These are phyloP conservation scores for Champsocephalus esox DNA, from an alignment of 2,797 vertebrate genomes.

Conservation along the genomic window DNA sequence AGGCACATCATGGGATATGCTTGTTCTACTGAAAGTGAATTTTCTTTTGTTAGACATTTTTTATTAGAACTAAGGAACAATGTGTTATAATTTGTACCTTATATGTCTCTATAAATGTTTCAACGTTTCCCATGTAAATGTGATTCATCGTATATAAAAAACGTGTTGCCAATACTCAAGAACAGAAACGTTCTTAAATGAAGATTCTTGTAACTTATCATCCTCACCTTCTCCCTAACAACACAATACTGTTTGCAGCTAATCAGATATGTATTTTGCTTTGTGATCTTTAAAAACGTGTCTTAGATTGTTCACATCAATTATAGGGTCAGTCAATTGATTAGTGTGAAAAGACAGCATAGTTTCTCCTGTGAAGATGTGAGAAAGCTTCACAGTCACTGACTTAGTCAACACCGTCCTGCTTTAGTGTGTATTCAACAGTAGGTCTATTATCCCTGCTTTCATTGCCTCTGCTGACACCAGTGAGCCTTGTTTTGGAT, in stretches of 20 bases:
- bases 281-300: background rate
- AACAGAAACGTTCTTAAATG: background rate
- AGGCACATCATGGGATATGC: background rate
- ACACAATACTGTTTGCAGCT: background rate
- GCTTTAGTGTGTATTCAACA: background rate
- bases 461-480: conserved; percentile 7
- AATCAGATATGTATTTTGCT: background rate
- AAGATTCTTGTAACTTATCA: background rate
- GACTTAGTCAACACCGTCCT: background rate
- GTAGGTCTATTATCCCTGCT: background rate
- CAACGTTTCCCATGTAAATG: no score
- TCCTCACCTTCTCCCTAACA: background rate
- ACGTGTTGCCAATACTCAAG: background rate
- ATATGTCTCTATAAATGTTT: background rate
- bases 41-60: background rate
- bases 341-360: background rate
- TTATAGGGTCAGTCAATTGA: background rate
- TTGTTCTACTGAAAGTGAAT: background rate
- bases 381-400: background rate
- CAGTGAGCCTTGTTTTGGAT: conserved; percentile 35
- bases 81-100: background rate
- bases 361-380: background rate
- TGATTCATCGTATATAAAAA: background rate
- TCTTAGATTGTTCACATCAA: background rate
- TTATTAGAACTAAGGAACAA: background rate